phyloP scores from a whole-genome alignment of 2,113 vertebrate genomes.

The Sinocyclocheilus anophthalmus region DNA sequence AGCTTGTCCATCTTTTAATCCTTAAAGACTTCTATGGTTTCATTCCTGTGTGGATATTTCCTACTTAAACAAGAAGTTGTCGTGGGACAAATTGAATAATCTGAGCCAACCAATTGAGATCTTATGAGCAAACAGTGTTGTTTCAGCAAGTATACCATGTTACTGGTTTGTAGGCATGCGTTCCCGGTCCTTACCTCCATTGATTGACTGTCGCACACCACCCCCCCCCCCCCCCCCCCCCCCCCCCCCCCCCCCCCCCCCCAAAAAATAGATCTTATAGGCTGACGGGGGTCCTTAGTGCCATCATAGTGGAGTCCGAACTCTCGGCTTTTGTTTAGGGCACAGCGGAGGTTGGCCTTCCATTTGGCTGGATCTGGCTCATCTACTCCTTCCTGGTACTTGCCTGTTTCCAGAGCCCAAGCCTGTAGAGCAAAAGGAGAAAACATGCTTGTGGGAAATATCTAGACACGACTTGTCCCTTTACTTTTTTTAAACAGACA shows the following conservation, averaged over 20 bases:
- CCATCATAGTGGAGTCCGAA: conserved; percentile 89
- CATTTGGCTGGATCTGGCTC: conserved; percentile 92
- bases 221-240: no score
- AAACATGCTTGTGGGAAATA: background rate
- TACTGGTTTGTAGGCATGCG: background rate
- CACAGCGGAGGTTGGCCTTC: conserved; percentile 94
- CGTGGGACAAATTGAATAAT: background rate
- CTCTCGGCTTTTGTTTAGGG: conserved; percentile 91
- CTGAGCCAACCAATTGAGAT: background rate
- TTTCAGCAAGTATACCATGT: background rate
- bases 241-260: no score
- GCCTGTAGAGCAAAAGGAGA: conserved; percentile 74
- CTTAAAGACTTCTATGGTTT: background rate
- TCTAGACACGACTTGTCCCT: background rate
- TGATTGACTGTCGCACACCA: conserved; percentile 76
- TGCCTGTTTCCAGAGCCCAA: conserved; percentile 90
- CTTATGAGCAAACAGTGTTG: background rate
- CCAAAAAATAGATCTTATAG: conserved; percentile 93
- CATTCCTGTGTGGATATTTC: background rate
- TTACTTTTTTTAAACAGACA: background rate
- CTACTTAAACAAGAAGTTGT: background rate
- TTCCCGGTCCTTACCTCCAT: conserved; percentile 61
- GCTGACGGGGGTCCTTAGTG: conserved; percentile 84
- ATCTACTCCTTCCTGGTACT: conserved; percentile 85
- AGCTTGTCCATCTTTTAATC: background rate